Evolutionary conservation across 1,140 invertebrate species (phyloP), one percentile per base, ranked within the genome.

Genomic region (Paraescarpia echinospica): DNA sequence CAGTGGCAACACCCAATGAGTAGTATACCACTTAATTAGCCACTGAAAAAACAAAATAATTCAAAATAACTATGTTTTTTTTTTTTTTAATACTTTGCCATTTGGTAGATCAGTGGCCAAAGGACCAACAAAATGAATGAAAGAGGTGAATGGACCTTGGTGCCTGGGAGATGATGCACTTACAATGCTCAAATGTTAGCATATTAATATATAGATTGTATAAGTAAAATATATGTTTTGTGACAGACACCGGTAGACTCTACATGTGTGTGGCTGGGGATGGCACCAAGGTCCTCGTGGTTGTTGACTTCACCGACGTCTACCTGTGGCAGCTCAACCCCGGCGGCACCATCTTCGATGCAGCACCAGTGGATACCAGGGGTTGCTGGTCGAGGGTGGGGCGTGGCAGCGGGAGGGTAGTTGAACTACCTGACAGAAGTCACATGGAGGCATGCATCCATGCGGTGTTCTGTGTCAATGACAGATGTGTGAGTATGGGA

Each of bases 321-420:
- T 95, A 94, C 93, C 90, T 96, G 0, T 96, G 95, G 95, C 94
- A 95, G 89, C 94, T 92, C 35, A 94, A 95, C 27, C 90, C 93
- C 33, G 90, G 89, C 22, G 93, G 94, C 90, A 93, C 92, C 34
- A 93, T 94, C 89, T 92, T 94, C 14, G 93, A 93, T 33, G 92
- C 94, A 35, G 94, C 94, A 91, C 93, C 94, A 59, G 92, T 93
- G 59, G 94, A 93, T 34, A 34, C 95, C 27, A 93, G 93, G 91
- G 95, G 95, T 18, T 93, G 93, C 59, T 96, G 95, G 95, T 94
- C 94, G 34, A 91, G 88, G 89, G 92, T 96, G 12, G 92, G 92
- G 27, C 93, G 94, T 34, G 94, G 94, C n/a, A 92, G 92, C 14
- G 94, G 93, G 35, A 94, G 95, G 22, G 91, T 93, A 31, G 41